phyloP scores from a whole-genome alignment of 2,797 vertebrate species.

The Psittacula derbiana region DNA sequence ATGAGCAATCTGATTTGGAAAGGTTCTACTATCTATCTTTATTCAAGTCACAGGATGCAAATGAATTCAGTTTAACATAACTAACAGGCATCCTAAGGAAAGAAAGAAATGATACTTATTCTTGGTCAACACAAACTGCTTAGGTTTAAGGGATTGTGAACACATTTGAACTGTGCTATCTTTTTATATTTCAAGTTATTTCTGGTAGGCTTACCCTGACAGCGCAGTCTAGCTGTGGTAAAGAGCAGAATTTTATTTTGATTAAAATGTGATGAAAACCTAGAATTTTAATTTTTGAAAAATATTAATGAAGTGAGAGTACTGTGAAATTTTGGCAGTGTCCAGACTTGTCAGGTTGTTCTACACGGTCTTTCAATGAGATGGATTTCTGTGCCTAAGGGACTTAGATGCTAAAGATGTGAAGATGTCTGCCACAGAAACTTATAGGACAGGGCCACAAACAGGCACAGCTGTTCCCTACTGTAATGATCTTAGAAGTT shows the following conservation, averaged over 20 bases:
- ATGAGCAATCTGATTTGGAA: neutral
- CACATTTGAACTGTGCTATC: neutral
- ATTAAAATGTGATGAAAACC: neutral
- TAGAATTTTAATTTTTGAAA: neutral
- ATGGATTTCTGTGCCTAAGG: neutral
- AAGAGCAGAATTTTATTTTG: neutral
- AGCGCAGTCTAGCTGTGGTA: neutral
- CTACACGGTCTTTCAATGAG: neutral
- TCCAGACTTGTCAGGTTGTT: neutral
- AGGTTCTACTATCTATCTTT: neutral
- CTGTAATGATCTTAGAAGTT: neutral
- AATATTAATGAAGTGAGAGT: neutral
- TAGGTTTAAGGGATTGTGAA: neutral
- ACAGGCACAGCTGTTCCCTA: neutral
- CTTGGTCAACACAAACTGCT: neutral
- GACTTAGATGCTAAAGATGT: neutral
- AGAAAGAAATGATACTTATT: neutral
- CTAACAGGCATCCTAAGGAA: neutral
- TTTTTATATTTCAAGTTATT: neutral
- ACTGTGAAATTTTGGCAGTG: neutral
- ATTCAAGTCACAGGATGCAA: neutral
- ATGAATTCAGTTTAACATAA: neutral
- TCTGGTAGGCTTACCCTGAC: neutral
- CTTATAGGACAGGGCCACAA: accelerated
- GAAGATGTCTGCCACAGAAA: neutral